Percentiles rank a stretch among this genome's conserved stretches.
These are phyloP conservation scores for Isaurus tuberculatus DNA, from an alignment of 92 coral and sea anemone genomes.

Conservation along the genomic window DNA sequence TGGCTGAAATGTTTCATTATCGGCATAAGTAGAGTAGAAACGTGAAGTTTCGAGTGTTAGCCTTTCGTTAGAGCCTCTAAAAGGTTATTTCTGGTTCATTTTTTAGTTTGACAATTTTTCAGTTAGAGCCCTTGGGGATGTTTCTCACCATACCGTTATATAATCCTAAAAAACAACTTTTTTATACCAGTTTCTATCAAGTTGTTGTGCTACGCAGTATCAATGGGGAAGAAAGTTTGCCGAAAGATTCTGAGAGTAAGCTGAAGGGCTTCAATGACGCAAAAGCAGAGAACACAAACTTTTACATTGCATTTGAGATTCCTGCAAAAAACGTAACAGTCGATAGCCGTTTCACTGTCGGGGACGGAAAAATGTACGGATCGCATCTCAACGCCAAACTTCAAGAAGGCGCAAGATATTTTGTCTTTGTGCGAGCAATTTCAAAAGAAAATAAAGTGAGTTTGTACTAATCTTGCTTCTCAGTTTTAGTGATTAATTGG, in stretches of 20 bases:
- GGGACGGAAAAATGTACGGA: conserved; percentile 53
- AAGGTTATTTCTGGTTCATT: too few species aligned
- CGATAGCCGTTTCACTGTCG: conserved; percentile 40
- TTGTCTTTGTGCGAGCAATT: conserved; percentile 42
- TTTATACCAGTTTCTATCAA: conserved; percentile 13
- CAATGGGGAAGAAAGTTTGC: neutral
- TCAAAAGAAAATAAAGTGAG: neutral
- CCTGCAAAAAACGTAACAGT: conserved; percentile 27
- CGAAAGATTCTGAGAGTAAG: neutral
- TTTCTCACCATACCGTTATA: too few species aligned
- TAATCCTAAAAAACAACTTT: too few species aligned
- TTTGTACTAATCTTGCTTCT: neutral
- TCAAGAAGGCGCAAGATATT: conserved; percentile 27
- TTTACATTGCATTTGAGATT: conserved; percentile 30
- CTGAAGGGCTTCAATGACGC: neutral
- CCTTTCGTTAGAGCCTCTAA: too few species aligned
- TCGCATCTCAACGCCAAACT: conserved; percentile 49
- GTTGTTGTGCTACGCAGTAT: neutral
- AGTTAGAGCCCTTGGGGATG: too few species aligned
- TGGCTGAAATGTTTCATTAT: too few species aligned
- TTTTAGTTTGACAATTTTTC: too few species aligned
- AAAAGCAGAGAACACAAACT: neutral
- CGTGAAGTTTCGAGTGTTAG: too few species aligned
- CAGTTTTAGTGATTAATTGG: neutral
- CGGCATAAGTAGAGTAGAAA: too few species aligned